Evolutionary conservation across 2,888 invertebrate species (phyloP), one percentile per base, ranked within the genome.

Genomic region (Eumacrocentrus americanus): DNA sequence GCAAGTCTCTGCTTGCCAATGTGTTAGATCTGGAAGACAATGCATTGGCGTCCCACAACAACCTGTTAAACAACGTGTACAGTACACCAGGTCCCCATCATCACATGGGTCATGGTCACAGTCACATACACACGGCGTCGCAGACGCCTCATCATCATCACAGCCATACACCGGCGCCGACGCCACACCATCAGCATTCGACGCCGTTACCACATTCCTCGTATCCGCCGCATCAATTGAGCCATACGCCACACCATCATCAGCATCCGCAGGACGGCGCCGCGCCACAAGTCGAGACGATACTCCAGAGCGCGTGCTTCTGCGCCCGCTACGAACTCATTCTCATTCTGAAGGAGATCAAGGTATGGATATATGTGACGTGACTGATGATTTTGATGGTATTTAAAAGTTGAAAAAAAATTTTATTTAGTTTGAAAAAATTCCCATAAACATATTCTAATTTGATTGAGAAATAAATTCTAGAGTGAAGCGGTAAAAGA

Each of bases 21-120:
- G 95, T 97, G 77, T 88, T 97, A 78, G 97, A 97, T 84, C 93
- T 97, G 83, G 97, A 97, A 82, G 97, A 97, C 83, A 97, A 97
- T 85, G 80, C 80, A 57, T 68, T 80, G 62, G 80, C 80, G 60
- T 70, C 80, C 37, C 80, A 80, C 70, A 80, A 80, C 70, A 80
- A 80, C 62, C 67, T 80, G 68, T 69, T 80, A 67, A 80, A 80
- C 69, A 80, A 80, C 65, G 80, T 81, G 65, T 81, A 79, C 69
- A 79, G 79, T 57, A 80, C 79, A n/a, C 80, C 80, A 51, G 80
- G 79, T 50, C 77, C 80, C 4, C 80, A 79, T 66, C 80, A 81
- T 68, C 80, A 79, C 56, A 71, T 77, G 64, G 78, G 59, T 72
- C 79, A 62, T 62, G 72, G 73, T 56, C 74, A 73, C 72, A 77